Percentiles rank a stretch among this genome's conserved stretches.
Conservation (phyloP, 2,888 invertebrate genomes). For the Marronus borbonicus region DNA sequence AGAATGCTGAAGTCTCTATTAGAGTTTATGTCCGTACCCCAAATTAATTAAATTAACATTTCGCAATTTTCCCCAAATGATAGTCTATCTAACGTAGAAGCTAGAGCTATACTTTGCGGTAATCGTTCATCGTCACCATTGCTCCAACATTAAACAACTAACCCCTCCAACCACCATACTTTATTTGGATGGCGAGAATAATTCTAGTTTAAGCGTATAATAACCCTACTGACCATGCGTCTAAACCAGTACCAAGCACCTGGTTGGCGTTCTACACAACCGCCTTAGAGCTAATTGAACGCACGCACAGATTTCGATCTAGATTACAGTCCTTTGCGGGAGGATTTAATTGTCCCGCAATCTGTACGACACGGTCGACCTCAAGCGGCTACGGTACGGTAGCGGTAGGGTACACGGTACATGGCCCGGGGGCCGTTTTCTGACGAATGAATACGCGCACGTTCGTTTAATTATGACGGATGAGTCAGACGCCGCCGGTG, state of each 20-base stretch:
- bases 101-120: no score
- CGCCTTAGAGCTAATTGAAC: neutral
- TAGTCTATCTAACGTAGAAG: no score
- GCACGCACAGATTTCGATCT: slow-evolving; percentile 41
- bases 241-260: neutral
- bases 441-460: slow-evolving; percentile 35
- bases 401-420: neutral
- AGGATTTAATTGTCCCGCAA: slow-evolving; percentile 40
- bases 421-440: neutral
- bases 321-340: slow-evolving; percentile 30
- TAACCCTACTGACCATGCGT: neutral
- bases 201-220: no score
- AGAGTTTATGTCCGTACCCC: no score
- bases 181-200: no score
- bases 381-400: slow-evolving; percentile 3
- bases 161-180: no score
- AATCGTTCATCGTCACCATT: no score
- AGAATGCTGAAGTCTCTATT: no score
- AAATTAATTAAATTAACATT: no score
- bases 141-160: no score
- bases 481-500: neutral
- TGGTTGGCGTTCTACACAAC: neutral
- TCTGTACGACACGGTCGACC: slow-evolving; percentile 34
- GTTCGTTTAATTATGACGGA: slow-evolving; percentile 42
- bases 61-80: no score